Evolutionary conservation across 2,797 vertebrate species (phyloP).

Genomic region (Myripristis murdjan): DNA sequence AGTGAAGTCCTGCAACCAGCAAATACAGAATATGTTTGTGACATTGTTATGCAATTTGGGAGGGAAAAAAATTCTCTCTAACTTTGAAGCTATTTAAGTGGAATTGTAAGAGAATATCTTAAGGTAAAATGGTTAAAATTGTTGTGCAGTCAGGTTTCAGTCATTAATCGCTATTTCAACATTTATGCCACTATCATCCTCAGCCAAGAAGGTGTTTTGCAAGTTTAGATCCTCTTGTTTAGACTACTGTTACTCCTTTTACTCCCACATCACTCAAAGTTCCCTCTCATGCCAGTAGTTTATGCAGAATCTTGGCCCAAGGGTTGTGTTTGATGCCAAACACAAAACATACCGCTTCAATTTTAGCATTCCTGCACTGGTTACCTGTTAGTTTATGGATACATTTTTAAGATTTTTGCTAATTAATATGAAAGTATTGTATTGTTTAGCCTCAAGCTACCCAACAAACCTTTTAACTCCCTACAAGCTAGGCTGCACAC

Average conservation of each 20-base stretch:
- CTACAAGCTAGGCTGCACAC: conserved; percentile 30
- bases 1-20: too few relatives aligned
- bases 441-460: neutral
- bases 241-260: conserved; percentile 13
- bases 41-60: too few relatives aligned
- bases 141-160: conserved; percentile 9
- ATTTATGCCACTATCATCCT: conserved; percentile 31
- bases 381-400: conserved; percentile 31
- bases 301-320: conserved; percentile 27
- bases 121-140: conserved; percentile 42
- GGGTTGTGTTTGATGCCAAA: conserved; percentile 25
- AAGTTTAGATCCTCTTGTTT: conserved; percentile 31
- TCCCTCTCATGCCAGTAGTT: conserved; percentile 5
- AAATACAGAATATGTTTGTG: too few relatives aligned
- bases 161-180: conserved; percentile 21
- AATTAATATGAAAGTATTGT: neutral
- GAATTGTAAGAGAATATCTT: too few relatives aligned
- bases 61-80: too few relatives aligned
- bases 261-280: conserved; percentile 6
- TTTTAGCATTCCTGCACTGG: conserved; percentile 16
- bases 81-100: too few relatives aligned
- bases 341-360: conserved; percentile 30
- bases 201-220: conserved; percentile 26
- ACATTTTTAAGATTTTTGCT: conserved; percentile 4
- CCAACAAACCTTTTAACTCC: conserved; percentile 56